Base-by-base conservation (phyloP, 2,888 invertebrate genomes). In the Acrocyrtus sp. region DNA sequence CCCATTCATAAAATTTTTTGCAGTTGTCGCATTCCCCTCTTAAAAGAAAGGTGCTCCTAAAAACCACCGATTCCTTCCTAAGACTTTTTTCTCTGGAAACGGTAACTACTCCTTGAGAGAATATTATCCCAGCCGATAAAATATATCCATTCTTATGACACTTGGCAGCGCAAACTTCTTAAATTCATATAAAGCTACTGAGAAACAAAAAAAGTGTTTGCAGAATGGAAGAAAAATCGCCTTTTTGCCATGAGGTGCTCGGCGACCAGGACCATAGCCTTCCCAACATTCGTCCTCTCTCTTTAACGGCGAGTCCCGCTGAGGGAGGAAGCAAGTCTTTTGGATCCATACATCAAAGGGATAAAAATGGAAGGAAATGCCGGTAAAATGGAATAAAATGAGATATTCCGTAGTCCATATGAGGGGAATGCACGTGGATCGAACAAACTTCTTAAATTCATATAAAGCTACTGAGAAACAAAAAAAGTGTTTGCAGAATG, bases 321-420 rank as follows among this genome's bases (percentile, higher is more conserved):
- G n/a, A n/a, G n/a, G n/a, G n/a, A n/a, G n/a, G n/a, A n/a, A n/a
- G n/a, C n/a, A n/a, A n/a, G n/a, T n/a, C n/a, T n/a, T n/a, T 22
- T 17, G 21, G n/a, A n/a, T n/a, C n/a, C n/a, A n/a, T n/a, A n/a
- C n/a, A n/a, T n/a, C n/a, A 34, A 27, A 34, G 48, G 22, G 22
- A 26, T 43, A n/a, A 24, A 6, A 41, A 34, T 41, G 50, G 34
- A 57, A 24, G 22, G 17, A 15, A 34, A 62, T 48, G 45, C 56
- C 70, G 48, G 62, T 63, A 50, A 29, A 60, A 63, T 62, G 74
- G 69, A 65, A 74, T 70, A 69, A 74, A 74, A 70, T 74, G 74
- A 74, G 74, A 74, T 74, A 74, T 74, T 70, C 65, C 50, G 54
- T 70, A 70, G 56, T 70, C 12, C 12, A 10, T 39, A 39, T 12